Conservation (phyloP, 2,113 vertebrate species). For the Brachypteracias leptosomus region DNA sequence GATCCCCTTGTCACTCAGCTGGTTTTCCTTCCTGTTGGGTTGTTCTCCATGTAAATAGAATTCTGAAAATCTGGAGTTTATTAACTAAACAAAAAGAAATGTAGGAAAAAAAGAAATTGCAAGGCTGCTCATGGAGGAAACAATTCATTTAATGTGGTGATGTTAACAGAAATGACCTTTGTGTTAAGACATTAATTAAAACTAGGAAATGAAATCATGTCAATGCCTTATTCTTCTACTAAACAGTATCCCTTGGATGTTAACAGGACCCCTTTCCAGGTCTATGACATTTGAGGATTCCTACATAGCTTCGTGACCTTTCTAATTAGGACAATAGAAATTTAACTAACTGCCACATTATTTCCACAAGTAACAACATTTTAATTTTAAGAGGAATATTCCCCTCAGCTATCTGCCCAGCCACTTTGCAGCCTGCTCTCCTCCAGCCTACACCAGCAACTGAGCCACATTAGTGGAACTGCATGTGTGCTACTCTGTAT, state of each 20-base stretch:
- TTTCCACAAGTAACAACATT: neutral
- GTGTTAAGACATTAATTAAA: neutral
- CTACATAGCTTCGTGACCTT: neutral
- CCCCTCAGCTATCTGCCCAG: neutral
- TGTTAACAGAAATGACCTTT: neutral
- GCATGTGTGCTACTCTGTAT: constrained; percentile 70
- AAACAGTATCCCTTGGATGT: neutral
- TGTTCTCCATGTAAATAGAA: neutral
- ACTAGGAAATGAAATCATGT: neutral
- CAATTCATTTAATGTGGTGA: neutral
- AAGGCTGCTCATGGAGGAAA: neutral
- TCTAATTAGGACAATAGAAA: neutral
- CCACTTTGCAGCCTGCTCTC: neutral
- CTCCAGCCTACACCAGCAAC: neutral
- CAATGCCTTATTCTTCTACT: neutral
- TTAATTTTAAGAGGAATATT: neutral
- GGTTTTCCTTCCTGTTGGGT: neutral
- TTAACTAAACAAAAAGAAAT: neutral
- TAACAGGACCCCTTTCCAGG: neutral
- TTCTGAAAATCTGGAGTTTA: neutral
- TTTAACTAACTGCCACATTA: neutral
- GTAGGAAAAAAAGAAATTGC: neutral
- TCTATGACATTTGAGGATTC: neutral
- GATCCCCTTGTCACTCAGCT: neutral
- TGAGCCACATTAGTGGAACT: constrained; percentile 30